Evolutionary conservation across 2,888 invertebrate species (phyloP).

Genomic region (Pandemis heparana): DNA sequence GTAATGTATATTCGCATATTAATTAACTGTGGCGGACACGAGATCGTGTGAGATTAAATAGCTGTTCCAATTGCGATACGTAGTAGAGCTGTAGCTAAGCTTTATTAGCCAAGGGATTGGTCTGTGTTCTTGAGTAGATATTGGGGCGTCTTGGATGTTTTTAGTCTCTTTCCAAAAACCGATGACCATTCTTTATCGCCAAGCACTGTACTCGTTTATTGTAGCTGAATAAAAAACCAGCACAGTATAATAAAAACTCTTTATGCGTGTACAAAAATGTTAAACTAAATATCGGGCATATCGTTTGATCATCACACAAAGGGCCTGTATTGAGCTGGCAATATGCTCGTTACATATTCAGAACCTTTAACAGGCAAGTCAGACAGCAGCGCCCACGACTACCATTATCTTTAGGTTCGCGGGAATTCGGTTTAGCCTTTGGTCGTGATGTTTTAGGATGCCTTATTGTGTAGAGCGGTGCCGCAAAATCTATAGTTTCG

Average conservation of each 20-base stretch:
- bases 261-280: neutral
- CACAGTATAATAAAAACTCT: neutral
- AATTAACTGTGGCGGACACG: neutral
- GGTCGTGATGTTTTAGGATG: neutral
- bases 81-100: neutral
- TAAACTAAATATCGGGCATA: neutral
- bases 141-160: too few relatives aligned
- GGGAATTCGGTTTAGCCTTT: neutral
- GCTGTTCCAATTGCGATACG: neutral
- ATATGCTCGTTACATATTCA: conserved; percentile 6
- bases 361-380: neutral
- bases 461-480: neutral
- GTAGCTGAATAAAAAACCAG: neutral
- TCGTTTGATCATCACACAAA: neutral
- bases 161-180: too few relatives aligned
- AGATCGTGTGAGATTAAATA: neutral
- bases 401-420: neutral
- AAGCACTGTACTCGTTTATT: too few relatives aligned
- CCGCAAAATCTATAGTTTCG: too few relatives aligned
- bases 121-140: neutral
- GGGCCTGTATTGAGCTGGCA: neutral
- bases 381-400: neutral
- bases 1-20: neutral
- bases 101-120: neutral
- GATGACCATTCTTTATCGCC: too few relatives aligned